These are phyloP conservation scores for Dusona sp. DNA, from an alignment of 2,888 invertebrate species.

Conservation along the genomic window DNA sequence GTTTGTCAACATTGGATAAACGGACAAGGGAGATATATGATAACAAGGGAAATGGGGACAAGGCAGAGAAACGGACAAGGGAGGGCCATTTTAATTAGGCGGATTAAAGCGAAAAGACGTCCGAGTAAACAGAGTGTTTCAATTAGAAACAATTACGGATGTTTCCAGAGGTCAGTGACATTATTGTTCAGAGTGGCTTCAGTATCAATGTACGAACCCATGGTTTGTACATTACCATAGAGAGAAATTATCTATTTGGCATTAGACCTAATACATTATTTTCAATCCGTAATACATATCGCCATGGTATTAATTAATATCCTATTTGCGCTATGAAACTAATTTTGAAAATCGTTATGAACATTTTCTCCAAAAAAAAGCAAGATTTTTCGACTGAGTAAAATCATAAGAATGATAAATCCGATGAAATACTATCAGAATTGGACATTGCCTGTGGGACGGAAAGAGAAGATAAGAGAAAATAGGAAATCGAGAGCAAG, in stretches of 20 bases:
- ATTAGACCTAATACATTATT: too few species aligned
- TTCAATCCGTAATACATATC: too few species aligned
- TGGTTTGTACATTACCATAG: too few species aligned
- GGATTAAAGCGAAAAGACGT: neutral
- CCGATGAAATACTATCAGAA: neutral
- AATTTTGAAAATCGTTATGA: too few species aligned
- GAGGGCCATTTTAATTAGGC: too few species aligned
- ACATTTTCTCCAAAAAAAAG: too few species aligned
- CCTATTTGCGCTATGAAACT: too few species aligned
- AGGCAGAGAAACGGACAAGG: neutral
- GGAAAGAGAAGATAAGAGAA: neutral
- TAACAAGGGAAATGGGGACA: too few species aligned
- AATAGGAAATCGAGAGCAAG: neutral
- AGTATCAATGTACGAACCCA: neutral
- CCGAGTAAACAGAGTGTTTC: neutral
- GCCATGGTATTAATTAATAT: too few species aligned
- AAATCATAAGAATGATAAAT: too few species aligned
- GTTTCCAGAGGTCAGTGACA: neutral
- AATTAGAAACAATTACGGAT: neutral
- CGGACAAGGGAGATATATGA: neutral
- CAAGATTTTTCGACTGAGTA: too few species aligned
- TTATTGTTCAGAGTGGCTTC: neutral
- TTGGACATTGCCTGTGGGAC: neutral
- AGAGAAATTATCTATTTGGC: too few species aligned
- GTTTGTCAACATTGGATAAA: neutral